Conservation (phyloP, 2,113 vertebrate species). For the Stigmatopora nigra region DNA sequence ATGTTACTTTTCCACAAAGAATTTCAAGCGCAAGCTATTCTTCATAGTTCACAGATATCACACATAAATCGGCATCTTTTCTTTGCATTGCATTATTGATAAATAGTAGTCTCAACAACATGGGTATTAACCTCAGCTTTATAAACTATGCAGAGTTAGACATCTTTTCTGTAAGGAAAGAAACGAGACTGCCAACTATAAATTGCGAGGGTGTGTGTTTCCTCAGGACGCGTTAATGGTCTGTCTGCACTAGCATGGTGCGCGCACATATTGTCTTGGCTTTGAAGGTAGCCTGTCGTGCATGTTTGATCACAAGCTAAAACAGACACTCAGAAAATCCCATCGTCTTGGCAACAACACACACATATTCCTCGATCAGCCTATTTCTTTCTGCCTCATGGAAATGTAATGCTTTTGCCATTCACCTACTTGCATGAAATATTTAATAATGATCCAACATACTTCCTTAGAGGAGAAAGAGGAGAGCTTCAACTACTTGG, state of each 20-base stretch:
- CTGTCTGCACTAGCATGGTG: conserved; percentile 29
- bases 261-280: conserved; percentile 52
- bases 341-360: conserved; percentile 39
- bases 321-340: conserved; percentile 47
- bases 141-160: conserved; percentile 37
- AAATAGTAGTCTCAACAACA: conserved; percentile 15
- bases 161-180: conserved; percentile 31
- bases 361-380: conserved; percentile 32
- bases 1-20: too few species aligned
- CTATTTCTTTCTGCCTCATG: conserved; percentile 34
- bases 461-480: conserved; percentile 40
- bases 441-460: conserved; percentile 54
- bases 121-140: conserved; percentile 26
- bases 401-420: conserved; percentile 36
- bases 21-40: neutral
- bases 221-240: conserved; percentile 35
- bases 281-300: conserved; percentile 66
- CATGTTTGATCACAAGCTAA: conserved; percentile 64
- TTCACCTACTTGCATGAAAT: conserved; percentile 25
- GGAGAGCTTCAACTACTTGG: conserved; percentile 39
- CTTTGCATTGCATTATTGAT: conserved; percentile 36
- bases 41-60: conserved; percentile 10
- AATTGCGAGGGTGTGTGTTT: conserved; percentile 29
- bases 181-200: conserved; percentile 28
- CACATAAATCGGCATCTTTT: neutral